Evolutionary conservation across 92 coral and sea anemone species (phyloP).

Genomic region (Zoanthus gigantus): DNA sequence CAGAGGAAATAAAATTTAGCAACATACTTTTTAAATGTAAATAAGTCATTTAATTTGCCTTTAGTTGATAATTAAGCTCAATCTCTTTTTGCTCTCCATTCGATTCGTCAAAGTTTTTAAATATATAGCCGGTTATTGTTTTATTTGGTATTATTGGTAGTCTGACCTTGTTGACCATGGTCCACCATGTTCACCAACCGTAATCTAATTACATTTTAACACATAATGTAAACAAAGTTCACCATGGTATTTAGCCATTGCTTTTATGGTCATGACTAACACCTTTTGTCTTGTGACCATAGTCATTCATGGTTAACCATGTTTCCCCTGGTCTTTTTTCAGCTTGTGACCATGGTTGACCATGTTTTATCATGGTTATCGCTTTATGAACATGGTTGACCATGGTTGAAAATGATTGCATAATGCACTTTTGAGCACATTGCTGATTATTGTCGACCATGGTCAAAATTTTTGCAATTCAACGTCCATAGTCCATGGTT

Average conservation of each 20-base stretch:
- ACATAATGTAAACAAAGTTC: background rate
- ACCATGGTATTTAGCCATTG: background rate
- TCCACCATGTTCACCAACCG: too few species aligned
- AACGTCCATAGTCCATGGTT: background rate
- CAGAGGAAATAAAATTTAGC: too few species aligned
- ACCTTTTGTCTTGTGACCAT: background rate
- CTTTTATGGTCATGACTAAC: background rate
- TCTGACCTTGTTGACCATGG: too few species aligned
- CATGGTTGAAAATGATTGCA: background rate
- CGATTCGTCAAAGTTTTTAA: too few species aligned
- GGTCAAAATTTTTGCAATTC: constrained; percentile 7
- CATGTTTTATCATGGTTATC: background rate
- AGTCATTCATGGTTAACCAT: background rate
- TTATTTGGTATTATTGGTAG: too few species aligned
- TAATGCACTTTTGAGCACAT: background rate
- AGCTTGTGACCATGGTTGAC: constrained; percentile 6
- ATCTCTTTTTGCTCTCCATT: too few species aligned
- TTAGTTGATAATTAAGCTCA: too few species aligned
- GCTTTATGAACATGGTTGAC: background rate
- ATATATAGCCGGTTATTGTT: too few species aligned
- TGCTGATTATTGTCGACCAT: constrained; percentile 10
- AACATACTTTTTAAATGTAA: too few species aligned
- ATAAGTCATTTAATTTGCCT: too few species aligned
- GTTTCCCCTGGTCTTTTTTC: background rate
- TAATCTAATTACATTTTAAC: too few species aligned